phyloP scores from a whole-genome alignment of 2,113 vertebrate genomes.

The Bos javanicus region DNA sequence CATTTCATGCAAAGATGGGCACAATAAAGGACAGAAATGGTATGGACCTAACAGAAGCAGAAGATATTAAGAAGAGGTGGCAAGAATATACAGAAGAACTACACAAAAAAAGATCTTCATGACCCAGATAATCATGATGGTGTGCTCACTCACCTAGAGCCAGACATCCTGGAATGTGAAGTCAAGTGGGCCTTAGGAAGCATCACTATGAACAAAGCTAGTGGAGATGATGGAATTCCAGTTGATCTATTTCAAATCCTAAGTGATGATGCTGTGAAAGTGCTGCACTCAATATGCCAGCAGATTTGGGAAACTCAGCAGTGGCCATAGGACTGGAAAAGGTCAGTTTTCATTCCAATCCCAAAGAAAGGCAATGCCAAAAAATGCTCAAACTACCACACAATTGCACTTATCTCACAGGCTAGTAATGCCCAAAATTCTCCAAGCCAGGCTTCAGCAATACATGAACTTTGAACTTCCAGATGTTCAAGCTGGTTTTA shows the following conservation, averaged over 20 bases:
- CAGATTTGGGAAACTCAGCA: neutral
- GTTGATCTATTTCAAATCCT: neutral
- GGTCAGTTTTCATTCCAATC: neutral
- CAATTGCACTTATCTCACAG: neutral
- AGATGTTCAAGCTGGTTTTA: neutral
- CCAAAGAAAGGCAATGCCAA: neutral
- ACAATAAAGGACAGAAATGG: neutral
- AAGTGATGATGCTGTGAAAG: neutral
- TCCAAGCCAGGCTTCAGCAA: neutral
- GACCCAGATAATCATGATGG: neutral
- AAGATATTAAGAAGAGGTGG: neutral
- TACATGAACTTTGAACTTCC: neutral
- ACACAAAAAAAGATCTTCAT: neutral
- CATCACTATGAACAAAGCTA: neutral
- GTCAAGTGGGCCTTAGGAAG: neutral
- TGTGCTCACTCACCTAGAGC: neutral
- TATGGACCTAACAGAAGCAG: neutral
- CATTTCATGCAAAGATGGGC: neutral
- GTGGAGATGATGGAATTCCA: neutral
- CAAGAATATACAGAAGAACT: neutral
- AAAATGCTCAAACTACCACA: neutral
- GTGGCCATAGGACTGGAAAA: neutral
- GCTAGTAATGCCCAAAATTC: neutral
- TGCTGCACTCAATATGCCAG: neutral
- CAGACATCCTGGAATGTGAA: neutral